These are phyloP conservation scores for Palloptera scutellata DNA, from an alignment of 2,888 invertebrate genomes.

Conservation along the genomic window DNA sequence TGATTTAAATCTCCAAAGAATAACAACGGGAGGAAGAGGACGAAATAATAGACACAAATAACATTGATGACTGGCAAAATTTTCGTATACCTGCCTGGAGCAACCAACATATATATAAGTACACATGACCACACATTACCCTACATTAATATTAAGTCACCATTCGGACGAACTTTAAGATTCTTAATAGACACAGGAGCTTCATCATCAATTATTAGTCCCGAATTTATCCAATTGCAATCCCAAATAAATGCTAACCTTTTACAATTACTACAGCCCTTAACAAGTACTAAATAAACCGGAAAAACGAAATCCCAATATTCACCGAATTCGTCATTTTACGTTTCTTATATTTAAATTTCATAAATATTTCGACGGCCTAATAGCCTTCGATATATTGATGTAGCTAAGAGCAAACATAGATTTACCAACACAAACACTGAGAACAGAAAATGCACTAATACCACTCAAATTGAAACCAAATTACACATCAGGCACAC, in stretches of 20 bases:
- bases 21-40: no score
- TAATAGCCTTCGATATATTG: constrained; percentile 3
- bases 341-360: constrained; percentile 7
- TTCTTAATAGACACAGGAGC: no score
- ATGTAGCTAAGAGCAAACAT: constrained; percentile 6
- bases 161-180: no score
- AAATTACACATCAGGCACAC: constrained; percentile 1
- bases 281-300: neutral
- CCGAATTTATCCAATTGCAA: no score
- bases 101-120: neutral
- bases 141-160: no score
- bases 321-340: no score
- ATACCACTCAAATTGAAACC: no score
- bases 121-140: neutral
- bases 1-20: no score
- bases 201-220: no score
- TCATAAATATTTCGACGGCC: constrained; percentile 14
- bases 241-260: neutral
- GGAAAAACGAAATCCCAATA: no score
- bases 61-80: neutral
- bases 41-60: neutral
- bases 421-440: constrained; percentile 5
- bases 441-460: constrained; percentile 6
- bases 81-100: neutral
- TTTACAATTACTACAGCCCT: neutral